Evolutionary conservation across 1,140 invertebrate genomes (phyloP).

Genomic region (Medauroidea extradentata): DNA sequence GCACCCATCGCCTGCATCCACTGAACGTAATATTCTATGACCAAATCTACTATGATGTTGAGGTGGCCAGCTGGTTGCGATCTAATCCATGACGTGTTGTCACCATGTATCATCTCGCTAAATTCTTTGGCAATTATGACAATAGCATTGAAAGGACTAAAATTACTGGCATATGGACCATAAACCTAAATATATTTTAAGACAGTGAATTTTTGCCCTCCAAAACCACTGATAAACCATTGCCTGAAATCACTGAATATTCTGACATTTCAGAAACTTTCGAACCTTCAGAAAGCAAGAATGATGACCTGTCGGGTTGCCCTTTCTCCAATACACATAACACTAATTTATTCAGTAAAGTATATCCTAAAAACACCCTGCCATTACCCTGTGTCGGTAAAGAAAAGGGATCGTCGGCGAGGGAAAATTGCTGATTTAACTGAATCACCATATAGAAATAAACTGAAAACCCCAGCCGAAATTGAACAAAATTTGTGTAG

Average conservation of each 20-base stretch:
- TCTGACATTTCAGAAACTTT: not conserved
- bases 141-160: constrained; percentile 33
- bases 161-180: constrained; percentile 8
- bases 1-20: not conserved
- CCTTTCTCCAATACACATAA: too few species aligned
- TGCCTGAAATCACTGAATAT: not conserved
- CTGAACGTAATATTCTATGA: not conserved
- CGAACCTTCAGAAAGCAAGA: too few species aligned
- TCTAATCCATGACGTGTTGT: constrained; percentile 30
- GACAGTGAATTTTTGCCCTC: not conserved
- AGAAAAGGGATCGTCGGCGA: too few species aligned
- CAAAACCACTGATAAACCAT: not conserved
- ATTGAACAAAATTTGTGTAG: too few species aligned
- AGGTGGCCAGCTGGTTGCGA: constrained; percentile 30
- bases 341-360: too few species aligned
- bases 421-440: too few species aligned
- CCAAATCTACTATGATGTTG: constrained; percentile 28
- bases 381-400: too few species aligned
- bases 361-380: too few species aligned
- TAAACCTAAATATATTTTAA: not conserved
- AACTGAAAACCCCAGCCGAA: too few species aligned
- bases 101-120: constrained; percentile 21
- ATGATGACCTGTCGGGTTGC: too few species aligned
- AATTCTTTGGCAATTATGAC: constrained; percentile 31
- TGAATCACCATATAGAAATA: too few species aligned